Conservation (phyloP, 2,888 invertebrate species). For the Agrilus mali region DNA sequence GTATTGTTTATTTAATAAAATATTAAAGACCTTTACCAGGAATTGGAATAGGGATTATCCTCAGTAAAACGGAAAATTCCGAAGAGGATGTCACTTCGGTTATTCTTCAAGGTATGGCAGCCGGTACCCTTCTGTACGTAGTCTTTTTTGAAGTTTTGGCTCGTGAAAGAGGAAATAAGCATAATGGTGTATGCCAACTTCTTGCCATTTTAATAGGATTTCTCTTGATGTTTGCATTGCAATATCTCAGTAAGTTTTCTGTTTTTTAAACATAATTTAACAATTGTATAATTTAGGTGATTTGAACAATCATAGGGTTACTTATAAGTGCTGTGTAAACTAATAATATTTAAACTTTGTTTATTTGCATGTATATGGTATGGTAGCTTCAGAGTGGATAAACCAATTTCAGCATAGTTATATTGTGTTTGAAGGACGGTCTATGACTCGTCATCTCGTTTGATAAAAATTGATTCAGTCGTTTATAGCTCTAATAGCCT, state of each 20-base stretch:
- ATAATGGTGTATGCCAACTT: conserved; percentile 43
- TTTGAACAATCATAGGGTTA: no score
- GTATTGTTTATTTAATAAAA: neutral
- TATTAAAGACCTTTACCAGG: conserved; percentile 30
- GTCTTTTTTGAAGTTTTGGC: conserved; percentile 74
- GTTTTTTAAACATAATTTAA: no score
- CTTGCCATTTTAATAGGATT: conserved; percentile 44
- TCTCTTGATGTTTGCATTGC: conserved; percentile 42
- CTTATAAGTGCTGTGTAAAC: no score
- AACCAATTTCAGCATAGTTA: no score
- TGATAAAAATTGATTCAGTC: no score
- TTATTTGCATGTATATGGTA: no score
- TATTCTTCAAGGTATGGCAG: conserved; percentile 58
- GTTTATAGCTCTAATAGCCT: no score
- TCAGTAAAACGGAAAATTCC: conserved; percentile 32
- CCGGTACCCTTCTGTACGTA: conserved; percentile 67
- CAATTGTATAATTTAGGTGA: no score
- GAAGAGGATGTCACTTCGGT: conserved; percentile 36
- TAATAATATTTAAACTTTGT: no score
- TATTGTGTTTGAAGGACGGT: no score
- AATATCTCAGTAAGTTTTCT: conserved; percentile 29
- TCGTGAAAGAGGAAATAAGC: conserved; percentile 47
- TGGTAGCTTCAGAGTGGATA: no score
- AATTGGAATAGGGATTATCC: conserved; percentile 47
- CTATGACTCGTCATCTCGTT: no score